phyloP scores from a whole-genome alignment of 1,140 invertebrate genomes.

The Drosophila pallidifrons region DNA sequence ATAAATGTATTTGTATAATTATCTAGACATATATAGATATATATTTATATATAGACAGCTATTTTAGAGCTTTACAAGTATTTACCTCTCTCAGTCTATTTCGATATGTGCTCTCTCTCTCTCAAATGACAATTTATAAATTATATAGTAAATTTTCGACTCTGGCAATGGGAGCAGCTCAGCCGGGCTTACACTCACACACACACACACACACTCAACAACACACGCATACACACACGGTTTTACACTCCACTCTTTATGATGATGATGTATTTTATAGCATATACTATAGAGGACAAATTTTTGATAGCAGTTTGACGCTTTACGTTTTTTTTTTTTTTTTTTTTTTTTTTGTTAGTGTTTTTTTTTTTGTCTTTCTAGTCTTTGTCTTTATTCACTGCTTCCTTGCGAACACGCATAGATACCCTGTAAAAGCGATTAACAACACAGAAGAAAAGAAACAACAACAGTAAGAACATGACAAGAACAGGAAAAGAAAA shows the following conservation, averaged over 20 bases:
- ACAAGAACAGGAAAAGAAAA: constrained; percentile 8
- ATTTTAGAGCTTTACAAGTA: constrained; percentile 41
- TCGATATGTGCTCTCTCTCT: constrained; percentile 23
- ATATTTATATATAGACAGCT: constrained; percentile 28
- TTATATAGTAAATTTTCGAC: constrained; percentile 23
- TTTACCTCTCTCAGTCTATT: constrained; percentile 37
- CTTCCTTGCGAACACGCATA: constrained; percentile 35
- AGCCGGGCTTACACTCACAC: constrained; percentile 29
- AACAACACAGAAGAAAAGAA: constrained; percentile 1
- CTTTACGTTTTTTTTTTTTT: constrained; percentile 8
- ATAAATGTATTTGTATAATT: background rate
- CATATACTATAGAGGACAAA: constrained; percentile 32
- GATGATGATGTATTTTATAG: constrained; percentile 43
- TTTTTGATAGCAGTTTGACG: constrained; percentile 19
- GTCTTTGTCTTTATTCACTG: constrained; percentile 54
- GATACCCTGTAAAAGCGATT: constrained; percentile 17
- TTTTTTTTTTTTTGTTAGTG: constrained; percentile 34
- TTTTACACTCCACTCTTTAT: constrained; percentile 2
- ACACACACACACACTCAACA: constrained; percentile 15
- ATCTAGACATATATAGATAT: constrained; percentile 34
- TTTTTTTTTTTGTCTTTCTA: constrained; percentile 46
- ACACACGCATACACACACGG: constrained; percentile 23
- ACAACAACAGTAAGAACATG: constrained; percentile 4
- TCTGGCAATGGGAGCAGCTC: constrained; percentile 25
- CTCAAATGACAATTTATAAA: constrained; percentile 2